Evolutionary conservation across 2,113 vertebrate species (phyloP).

Genomic region (Oreochromis tanganicae): DNA sequence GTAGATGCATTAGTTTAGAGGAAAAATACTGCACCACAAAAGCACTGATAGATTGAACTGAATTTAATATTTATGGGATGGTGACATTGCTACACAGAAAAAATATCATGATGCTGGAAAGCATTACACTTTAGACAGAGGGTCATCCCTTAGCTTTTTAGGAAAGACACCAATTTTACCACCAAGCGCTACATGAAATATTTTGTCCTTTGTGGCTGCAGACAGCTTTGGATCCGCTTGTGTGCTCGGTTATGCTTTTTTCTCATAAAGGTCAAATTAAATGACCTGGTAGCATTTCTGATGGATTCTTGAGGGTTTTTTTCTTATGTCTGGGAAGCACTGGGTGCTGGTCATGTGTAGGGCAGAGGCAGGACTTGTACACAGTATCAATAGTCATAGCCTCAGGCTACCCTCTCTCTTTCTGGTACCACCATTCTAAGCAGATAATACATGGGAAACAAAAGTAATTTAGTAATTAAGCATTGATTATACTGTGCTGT

Average conservation of each 20-base stretch:
- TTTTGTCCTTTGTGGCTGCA: background rate
- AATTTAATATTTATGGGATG: background rate
- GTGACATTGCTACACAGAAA: background rate
- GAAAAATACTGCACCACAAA: background rate
- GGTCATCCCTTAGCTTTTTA: background rate
- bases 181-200: background rate
- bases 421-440: background rate
- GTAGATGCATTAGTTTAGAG: background rate
- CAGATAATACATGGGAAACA: background rate
- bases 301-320: background rate
- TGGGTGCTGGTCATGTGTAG: background rate
- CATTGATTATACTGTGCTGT: background rate
- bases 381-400: background rate
- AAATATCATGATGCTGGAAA: background rate
- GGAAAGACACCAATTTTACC: background rate
- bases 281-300: background rate
- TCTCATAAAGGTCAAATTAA: background rate
- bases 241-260: background rate
- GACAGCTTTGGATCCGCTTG: background rate
- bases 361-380: background rate
- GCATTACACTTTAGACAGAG: background rate
- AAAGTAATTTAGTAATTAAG: background rate
- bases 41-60: background rate
- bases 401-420: background rate
- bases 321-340: background rate